Evolutionary conservation across 2,888 invertebrate genomes (phyloP).

Genomic region (Pammene aurita): DNA sequence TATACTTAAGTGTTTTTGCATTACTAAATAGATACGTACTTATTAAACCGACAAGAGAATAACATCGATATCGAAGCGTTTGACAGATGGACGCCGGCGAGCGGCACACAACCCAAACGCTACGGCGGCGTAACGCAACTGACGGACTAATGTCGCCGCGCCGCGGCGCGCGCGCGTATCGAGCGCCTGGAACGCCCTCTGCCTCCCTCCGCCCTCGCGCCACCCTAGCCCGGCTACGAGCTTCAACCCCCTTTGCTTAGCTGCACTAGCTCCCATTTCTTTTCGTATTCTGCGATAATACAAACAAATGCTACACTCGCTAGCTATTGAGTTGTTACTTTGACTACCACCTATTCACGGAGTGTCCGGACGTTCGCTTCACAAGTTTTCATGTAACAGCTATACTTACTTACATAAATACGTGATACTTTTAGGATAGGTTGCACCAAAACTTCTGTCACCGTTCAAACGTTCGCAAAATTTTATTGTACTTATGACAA

Average conservation of each 20-base stretch:
- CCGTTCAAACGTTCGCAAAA: too few relatives aligned
- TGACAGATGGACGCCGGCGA: conserved; percentile 63
- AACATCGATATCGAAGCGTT: conserved; percentile 74
- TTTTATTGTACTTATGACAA: too few relatives aligned
- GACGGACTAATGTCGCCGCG: conserved; percentile 53
- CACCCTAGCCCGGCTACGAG: conserved; percentile 53
- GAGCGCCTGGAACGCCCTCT: conserved; percentile 68
- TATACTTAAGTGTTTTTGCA: conserved; percentile 5
- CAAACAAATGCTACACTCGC: conserved; percentile 43
- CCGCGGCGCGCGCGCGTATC: conserved; percentile 80
- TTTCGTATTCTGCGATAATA: conserved; percentile 45
- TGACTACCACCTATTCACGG: conserved; percentile 28
- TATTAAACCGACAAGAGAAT: conserved; percentile 58
- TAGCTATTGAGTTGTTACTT: conserved; percentile 38
- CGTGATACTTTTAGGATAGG: too few relatives aligned
- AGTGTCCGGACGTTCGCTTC: conserved; percentile 29
- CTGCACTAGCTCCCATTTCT: conserved; percentile 50
- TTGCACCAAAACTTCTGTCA: too few relatives aligned
- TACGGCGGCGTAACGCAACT: conserved; percentile 75
- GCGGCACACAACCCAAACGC: conserved; percentile 57
- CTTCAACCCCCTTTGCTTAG: conserved; percentile 51
- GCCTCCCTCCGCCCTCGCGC: conserved; percentile 67
- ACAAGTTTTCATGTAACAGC: not conserved
- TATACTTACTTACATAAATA: not conserved
- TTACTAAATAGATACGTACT: conserved; percentile 64